Evolutionary conservation across 1,140 invertebrate species (phyloP).

Genomic region (Centruroides sculpturatus): DNA sequence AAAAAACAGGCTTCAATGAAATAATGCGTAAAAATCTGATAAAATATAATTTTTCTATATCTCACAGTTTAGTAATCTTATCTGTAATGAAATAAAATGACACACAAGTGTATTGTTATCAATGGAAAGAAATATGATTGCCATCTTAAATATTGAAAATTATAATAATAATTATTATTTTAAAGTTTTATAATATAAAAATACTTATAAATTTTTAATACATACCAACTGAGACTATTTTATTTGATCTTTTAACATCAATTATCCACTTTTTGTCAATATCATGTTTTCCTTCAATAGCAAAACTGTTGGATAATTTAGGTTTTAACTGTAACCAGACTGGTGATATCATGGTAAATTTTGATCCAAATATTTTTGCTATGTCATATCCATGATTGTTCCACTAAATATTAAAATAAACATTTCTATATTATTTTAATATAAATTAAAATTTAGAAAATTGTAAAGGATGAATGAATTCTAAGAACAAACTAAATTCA

Average conservation of each 20-base stretch:
- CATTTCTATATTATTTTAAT: slow-evolving; percentile 8
- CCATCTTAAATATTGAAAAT: too few species aligned
- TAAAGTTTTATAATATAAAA: too few species aligned
- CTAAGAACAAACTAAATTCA: too few species aligned
- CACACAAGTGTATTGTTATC: too few species aligned
- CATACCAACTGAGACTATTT: slow-evolving; percentile 28
- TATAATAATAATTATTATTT: too few species aligned
- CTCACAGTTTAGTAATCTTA: too few species aligned
- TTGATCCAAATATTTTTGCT: slow-evolving; percentile 73
- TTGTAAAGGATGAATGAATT: too few species aligned
- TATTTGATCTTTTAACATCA: slow-evolving; percentile 38
- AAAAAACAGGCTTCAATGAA: too few species aligned
- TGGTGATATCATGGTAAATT: slow-evolving; percentile 81
- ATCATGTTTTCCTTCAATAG: slow-evolving; percentile 38
- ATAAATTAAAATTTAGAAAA: background rate
- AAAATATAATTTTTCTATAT: too few species aligned
- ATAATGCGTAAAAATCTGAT: too few species aligned
- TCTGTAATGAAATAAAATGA: too few species aligned
- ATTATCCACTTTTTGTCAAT: slow-evolving; percentile 69
- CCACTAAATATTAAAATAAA: slow-evolving; percentile 53
- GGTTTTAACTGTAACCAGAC: slow-evolving; percentile 79
- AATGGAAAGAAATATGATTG: too few species aligned
- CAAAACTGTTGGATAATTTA: slow-evolving; percentile 28
- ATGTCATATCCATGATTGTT: slow-evolving; percentile 87
- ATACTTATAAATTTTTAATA: background rate